Evolutionary conservation across 92 coral and sea anemone genomes (phyloP), one percentile per base, ranked within the genome.

Genomic region (Zoanthus sansibaricus): DNA sequence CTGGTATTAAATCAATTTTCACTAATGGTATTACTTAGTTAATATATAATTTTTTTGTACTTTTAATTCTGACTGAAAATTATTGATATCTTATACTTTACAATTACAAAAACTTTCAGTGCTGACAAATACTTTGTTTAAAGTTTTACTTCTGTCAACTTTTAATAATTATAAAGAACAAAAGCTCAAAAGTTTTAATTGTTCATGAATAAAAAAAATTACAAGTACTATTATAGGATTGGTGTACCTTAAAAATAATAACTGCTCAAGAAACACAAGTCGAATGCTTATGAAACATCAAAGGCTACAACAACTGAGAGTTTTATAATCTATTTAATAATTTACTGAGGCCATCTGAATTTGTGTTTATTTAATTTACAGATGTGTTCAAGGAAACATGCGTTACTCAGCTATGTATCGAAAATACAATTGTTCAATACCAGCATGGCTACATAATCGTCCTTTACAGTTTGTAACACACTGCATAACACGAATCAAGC

Each of bases 381-480:
- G 78, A 75, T 75, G 47, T 18, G 59, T 75, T 17, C 56, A 47
- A 49, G 61, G 20, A 47, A 51, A 75, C 18, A 42, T 48, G 61
- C 61, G 64, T 5, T 75, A 75, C 37, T 75, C 79, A 48, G 47
- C 79, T 16, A 49, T 48, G 61, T 75, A 75, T 75, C 45, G 79
- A 12, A 75, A 51, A n/a, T 48, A 75, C 30, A 75, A 18, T 75
- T 2, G 79, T 25, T 45, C 64, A 11, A 75, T 52, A 20, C 62
- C 79, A 47, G 30, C 18, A 44, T 74, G 58, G 78, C 32, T 74
- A 7, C 79, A 21, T 31, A 75, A 75, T 20, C 58, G 79, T 9
- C 79, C 79, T 37, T 33, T 44, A 48, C 16, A 74, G 30, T 49
- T 75, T 75, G 79, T 75, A 25, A 51, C 54, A 3, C 79, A 75